Evolutionary conservation across 2,888 invertebrate genomes (phyloP).

Genomic region (Hesperia comma): DNA sequence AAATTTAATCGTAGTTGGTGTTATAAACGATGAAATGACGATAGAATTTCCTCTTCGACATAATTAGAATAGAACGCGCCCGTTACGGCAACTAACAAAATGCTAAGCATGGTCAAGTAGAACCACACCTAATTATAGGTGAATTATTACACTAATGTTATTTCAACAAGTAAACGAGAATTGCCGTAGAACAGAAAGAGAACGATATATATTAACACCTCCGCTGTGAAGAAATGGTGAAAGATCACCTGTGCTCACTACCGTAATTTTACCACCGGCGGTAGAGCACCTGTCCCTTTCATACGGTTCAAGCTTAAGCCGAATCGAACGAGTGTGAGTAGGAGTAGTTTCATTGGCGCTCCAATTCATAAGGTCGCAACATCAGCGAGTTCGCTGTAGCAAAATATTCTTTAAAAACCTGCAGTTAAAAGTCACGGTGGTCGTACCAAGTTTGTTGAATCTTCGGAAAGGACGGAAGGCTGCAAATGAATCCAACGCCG

Average conservation of each 20-base stretch:
- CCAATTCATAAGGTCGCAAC: slow-evolving; percentile 54
- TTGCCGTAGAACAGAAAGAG: slow-evolving; percentile 60
- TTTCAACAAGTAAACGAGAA: slow-evolving; percentile 53
- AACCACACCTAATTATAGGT: slow-evolving; percentile 69
- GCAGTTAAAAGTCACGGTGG: slow-evolving; percentile 35
- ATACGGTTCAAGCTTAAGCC: slow-evolving; percentile 79
- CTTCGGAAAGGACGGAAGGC: slow-evolving; percentile 71
- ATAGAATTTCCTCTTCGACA: slow-evolving; percentile 55
- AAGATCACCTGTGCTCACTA: slow-evolving; percentile 85
- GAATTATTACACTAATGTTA: slow-evolving; percentile 55
- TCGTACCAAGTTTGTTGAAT: slow-evolving; percentile 29
- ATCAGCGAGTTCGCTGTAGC: slow-evolving; percentile 16
- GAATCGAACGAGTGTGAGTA: slow-evolving; percentile 82
- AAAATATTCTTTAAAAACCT: slow-evolving; percentile 49
- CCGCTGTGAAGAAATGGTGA: slow-evolving; percentile 71
- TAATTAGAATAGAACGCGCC: slow-evolving; percentile 66
- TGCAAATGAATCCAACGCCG: slow-evolving; percentile 75
- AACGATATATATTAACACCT: slow-evolving; percentile 73
- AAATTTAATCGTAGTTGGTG: slow-evolving; percentile 37
- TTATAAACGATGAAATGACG: slow-evolving; percentile 59
- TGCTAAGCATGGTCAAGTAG: slow-evolving; percentile 74
- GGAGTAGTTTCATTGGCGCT: slow-evolving; percentile 71
- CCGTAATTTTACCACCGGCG: slow-evolving; percentile 80
- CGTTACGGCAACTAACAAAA: slow-evolving; percentile 67
- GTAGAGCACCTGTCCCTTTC: slow-evolving; percentile 84